Evolutionary conservation across 2,888 invertebrate genomes (phyloP).

Genomic region (Amphiduros pacificus): DNA sequence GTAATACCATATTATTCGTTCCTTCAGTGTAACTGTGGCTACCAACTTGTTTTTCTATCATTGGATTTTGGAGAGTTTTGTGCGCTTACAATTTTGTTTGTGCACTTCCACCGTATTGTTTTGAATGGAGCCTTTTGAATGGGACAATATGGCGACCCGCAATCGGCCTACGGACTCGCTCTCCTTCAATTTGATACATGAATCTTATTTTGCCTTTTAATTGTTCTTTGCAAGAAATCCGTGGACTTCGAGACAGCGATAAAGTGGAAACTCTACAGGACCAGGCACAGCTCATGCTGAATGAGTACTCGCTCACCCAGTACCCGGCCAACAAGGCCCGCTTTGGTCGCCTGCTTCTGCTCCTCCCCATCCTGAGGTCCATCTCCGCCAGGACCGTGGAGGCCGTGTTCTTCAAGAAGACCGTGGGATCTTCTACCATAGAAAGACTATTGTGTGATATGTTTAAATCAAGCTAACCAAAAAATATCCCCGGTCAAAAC

Average conservation of each 20-base stretch:
- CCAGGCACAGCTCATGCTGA: conserved; percentile 76
- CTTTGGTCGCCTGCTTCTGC: conserved; percentile 74
- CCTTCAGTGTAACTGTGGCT: too few species aligned
- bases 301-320: conserved; percentile 65
- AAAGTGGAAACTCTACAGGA: conserved; percentile 72
- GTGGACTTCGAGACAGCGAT: conserved; percentile 67
- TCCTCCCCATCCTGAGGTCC: conserved; percentile 69
- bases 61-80: too few species aligned
- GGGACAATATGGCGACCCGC: too few species aligned
- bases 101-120: too few species aligned
- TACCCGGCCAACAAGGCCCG: conserved; percentile 62
- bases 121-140: too few species aligned
- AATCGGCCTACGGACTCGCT: too few species aligned
- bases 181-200: too few species aligned
- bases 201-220: too few species aligned
- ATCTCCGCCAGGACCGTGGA: conserved; percentile 65
- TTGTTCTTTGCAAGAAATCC: conserved; percentile 64
- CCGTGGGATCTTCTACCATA: conserved; percentile 73
- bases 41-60: too few species aligned
- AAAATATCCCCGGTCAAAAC: too few species aligned
- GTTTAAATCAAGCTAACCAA: conserved; percentile 59
- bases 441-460: conserved; percentile 71
- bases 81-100: too few species aligned
- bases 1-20: too few species aligned
- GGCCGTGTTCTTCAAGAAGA: conserved; percentile 76